Conservation (phyloP, 1,140 invertebrate genomes). For the Chymomyza costata region DNA sequence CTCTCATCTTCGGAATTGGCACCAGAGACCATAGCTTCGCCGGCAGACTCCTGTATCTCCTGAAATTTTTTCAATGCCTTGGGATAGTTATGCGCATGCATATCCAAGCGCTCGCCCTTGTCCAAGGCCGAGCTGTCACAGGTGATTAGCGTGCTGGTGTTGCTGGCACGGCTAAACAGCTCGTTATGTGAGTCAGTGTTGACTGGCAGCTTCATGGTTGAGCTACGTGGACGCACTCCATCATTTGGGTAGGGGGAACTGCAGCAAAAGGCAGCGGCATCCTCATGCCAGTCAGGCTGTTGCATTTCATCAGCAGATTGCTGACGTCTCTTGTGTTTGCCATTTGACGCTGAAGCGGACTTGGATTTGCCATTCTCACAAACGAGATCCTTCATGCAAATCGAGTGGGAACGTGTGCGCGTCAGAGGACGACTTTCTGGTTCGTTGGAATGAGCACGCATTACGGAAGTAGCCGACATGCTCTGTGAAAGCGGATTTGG, state of each 20-base stretch:
- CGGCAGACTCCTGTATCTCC: slow-evolving; percentile 80
- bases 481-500: slow-evolving; percentile 77
- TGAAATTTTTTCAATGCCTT: slow-evolving; percentile 74
- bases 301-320: slow-evolving; percentile 1
- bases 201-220: slow-evolving; percentile 40
- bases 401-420: slow-evolving; percentile 63
- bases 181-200: background rate
- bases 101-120: slow-evolving; percentile 27
- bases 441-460: slow-evolving; percentile 44
- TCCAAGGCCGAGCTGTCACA: slow-evolving; percentile 45
- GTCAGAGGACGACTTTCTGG: slow-evolving; percentile 30
- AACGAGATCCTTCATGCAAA: slow-evolving; percentile 52
- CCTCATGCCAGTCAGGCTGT: slow-evolving; percentile 35
- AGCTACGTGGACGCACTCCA: slow-evolving; percentile 47
- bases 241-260: slow-evolving; percentile 49
- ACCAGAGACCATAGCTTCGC: slow-evolving; percentile 79
- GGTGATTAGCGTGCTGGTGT: slow-evolving; percentile 38
- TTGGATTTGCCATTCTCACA: slow-evolving; percentile 14
- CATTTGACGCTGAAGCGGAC: slow-evolving; percentile 6
- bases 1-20: slow-evolving; percentile 78
- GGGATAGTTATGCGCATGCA: slow-evolving; percentile 42
- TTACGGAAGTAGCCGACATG: slow-evolving; percentile 77
- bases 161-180: background rate
- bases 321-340: background rate
- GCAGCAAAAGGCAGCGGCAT: slow-evolving; percentile 29